Evolutionary conservation across 1,140 invertebrate species (phyloP), one percentile per base, ranked within the genome.

Genomic region (Brevipalpus yothersi): DNA sequence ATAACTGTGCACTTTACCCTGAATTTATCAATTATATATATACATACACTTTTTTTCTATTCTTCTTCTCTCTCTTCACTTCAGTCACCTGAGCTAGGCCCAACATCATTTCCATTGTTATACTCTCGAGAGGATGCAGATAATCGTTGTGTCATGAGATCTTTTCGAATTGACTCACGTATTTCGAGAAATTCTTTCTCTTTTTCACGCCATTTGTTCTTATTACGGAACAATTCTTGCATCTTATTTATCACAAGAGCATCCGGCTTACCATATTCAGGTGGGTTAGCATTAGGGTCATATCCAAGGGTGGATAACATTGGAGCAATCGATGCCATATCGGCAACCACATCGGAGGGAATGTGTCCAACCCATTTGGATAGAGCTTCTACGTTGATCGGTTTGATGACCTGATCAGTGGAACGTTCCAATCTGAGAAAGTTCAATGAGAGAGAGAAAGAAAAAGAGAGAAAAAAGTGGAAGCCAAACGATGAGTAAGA

Each of bases 361-460:
- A 96, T 82, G 64, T 83, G 76, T 43, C 86, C 89, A 43, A 94
- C 91, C 94, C 94, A 98, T 74, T 94, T 95, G 63, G 82, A 82
- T 54, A 98, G 73, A 10, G 93, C 93, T 72, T 97, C 91, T 61
- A 91, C 73, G 75, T 97, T 97, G 13, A 98, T 83, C 8, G 94
- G 91, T 70, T 95, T 95, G 69, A 96, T 89, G 57, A 98, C 92
- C 77, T 98, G 93, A 76, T 98, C 93, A 62, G 90, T 93, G 15
- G 92, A 96, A 59, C 91, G 79, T 73, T 98, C 93, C 65, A 92
- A 86, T 73, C 90, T 95, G 75, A 54, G 47, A 54, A 31, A 62
- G 31, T 13, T 19, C 55, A 56, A 63, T 58, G 19, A 21, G 4
- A 13, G 53, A 43, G 19, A 73, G 8, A 23, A 62, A 45, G 23